Evolutionary conservation across 1,140 invertebrate species (phyloP).

Genomic region (Drosophila sucinea): DNA sequence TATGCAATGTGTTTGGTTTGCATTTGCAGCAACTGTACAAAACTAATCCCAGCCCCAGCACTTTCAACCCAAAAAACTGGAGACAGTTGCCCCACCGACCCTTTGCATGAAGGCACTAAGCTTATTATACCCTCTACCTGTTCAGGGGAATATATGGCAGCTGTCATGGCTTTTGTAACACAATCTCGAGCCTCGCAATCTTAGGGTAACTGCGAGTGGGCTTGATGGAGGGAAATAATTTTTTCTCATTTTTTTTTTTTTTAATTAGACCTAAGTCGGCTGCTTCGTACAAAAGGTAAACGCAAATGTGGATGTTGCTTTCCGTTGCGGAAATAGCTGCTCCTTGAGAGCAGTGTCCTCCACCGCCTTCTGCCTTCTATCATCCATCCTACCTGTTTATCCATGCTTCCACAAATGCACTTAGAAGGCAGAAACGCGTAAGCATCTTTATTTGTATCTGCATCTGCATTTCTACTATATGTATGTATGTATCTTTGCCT

Average conservation of each 20-base stretch:
- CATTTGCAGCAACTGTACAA: conserved; percentile 24
- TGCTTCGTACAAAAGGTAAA: conserved; percentile 47
- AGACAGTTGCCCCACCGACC: conserved; percentile 33
- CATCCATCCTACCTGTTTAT: background rate
- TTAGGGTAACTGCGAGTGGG: background rate
- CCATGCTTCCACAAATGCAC: conserved; percentile 39
- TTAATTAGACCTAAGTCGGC: conserved; percentile 42
- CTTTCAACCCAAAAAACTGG: conserved; percentile 26
- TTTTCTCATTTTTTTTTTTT: conserved; percentile 8
- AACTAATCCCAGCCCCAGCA: conserved; percentile 21
- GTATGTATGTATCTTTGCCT: background rate
- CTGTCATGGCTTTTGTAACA: too few species aligned
- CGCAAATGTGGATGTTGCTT: conserved; percentile 57
- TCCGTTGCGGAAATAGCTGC: conserved; percentile 75
- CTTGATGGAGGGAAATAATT: background rate
- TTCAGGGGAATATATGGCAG: too few species aligned
- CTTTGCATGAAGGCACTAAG: conserved; percentile 31
- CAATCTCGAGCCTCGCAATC: background rate
- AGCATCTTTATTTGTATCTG: conserved; percentile 64
- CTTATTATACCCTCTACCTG: conserved; percentile 23
- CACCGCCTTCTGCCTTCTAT: background rate
- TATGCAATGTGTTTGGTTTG: conserved; percentile 71
- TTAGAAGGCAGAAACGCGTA: conserved; percentile 60
- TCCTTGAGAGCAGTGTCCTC: conserved; percentile 52
- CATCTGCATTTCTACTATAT: conserved; percentile 48